phyloP scores from a whole-genome alignment of 2,113 vertebrate genomes.

The Anarhynchus alexandrinus region DNA sequence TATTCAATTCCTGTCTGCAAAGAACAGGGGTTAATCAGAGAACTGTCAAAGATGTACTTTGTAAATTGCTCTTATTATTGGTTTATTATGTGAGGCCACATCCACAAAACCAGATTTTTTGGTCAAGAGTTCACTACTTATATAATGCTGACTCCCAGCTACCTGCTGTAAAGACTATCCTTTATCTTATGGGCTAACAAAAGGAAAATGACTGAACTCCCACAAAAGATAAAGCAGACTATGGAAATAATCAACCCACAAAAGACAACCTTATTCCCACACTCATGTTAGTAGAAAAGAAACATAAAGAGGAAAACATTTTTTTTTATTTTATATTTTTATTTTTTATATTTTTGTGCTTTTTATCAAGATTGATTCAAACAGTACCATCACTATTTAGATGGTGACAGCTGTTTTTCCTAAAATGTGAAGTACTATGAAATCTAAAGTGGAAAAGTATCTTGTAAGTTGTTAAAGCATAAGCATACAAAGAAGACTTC shows the following conservation, averaged over 20 bases:
- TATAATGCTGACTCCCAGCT: not conserved
- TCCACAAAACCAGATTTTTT: not conserved
- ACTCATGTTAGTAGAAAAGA: not conserved
- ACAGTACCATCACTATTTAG: not conserved
- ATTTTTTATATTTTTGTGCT: not conserved
- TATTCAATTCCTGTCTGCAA: not conserved
- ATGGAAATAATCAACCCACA: not conserved
- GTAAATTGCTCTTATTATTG: not conserved
- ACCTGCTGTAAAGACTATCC: not conserved
- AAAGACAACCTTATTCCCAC: not conserved
- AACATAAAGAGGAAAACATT: not conserved
- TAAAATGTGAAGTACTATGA: not conserved
- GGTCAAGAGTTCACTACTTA: not conserved
- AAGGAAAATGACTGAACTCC: not conserved
- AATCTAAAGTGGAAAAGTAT: not conserved
- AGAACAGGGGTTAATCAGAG: not conserved
- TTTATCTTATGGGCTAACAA: not conserved
- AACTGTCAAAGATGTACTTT: not conserved
- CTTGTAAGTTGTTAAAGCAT: not conserved
- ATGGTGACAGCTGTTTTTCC: not conserved
- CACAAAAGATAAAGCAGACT: not conserved
- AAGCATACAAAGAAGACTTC: not conserved
- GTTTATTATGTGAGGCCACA: not conserved
- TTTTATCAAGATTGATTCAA: not conserved
- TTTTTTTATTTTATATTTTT: too few relatives aligned